These are phyloP conservation scores for Sebastes itinus DNA, from an alignment of 2,797 vertebrate species.

Conservation along the genomic window DNA sequence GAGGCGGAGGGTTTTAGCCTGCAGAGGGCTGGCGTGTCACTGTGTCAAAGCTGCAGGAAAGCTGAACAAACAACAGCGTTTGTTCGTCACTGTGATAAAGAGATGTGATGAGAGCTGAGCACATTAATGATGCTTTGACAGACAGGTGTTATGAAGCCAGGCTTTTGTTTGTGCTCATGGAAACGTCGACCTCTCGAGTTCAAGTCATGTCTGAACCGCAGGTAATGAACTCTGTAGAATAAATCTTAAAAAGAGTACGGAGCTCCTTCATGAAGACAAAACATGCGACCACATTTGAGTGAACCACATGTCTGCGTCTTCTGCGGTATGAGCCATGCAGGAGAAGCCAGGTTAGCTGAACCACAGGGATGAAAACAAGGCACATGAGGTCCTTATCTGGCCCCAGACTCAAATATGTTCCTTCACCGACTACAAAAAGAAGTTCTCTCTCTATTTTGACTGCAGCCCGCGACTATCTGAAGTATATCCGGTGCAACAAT, in stretches of 20 bases:
- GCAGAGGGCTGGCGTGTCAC: slow-evolving; percentile 6
- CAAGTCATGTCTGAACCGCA: neutral
- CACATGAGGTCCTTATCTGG: slow-evolving; percentile 43
- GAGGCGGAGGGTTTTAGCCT: neutral
- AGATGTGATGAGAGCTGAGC: slow-evolving; percentile 15
- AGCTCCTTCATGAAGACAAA: neutral
- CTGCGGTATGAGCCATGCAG: neutral
- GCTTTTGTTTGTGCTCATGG: slow-evolving; percentile 18
- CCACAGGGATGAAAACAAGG: slow-evolving; percentile 18
- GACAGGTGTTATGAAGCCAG: slow-evolving; percentile 7
- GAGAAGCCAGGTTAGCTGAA: neutral
- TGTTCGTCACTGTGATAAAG: slow-evolving; percentile 25
- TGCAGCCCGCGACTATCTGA: slow-evolving; percentile 53
- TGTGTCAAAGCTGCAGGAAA: slow-evolving; percentile 51
- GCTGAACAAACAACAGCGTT: slow-evolving; percentile 76
- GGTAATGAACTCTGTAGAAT: neutral
- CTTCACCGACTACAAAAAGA: slow-evolving; percentile 35
- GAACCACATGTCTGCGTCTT: neutral
- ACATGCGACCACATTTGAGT: slow-evolving; percentile 3
- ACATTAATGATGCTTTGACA: slow-evolving; percentile 12
- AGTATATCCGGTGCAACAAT: slow-evolving; percentile 72
- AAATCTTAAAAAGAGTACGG: neutral
- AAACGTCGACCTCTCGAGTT: slow-evolving; percentile 6
- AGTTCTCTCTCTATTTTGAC: slow-evolving; percentile 47
- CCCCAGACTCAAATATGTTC: slow-evolving; percentile 29